phyloP scores from a whole-genome alignment of 92 coral and sea anemone species.

The Plumapathes pennacea region DNA sequence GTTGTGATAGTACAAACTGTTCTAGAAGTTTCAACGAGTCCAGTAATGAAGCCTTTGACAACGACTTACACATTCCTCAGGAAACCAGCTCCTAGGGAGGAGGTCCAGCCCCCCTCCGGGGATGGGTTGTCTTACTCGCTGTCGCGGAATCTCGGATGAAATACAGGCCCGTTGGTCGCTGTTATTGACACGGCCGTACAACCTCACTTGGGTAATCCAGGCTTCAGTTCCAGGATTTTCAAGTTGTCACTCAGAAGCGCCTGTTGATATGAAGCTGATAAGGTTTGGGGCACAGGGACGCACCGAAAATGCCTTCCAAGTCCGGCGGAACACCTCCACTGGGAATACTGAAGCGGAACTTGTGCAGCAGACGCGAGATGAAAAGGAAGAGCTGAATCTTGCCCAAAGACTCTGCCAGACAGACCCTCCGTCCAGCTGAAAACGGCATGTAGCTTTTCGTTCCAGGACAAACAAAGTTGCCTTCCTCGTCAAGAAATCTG shows the following conservation, averaged over 20 bases:
- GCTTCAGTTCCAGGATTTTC: not conserved
- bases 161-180: too few species aligned
- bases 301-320: conserved; percentile 82
- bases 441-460: conserved; percentile 90
- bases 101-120: too few species aligned
- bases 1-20: too few species aligned
- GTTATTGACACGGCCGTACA: too few species aligned
- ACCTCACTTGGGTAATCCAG: not conserved
- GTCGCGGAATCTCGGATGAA: too few species aligned
- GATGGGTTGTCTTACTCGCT: too few species aligned
- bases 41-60: too few species aligned
- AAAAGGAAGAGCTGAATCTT: conserved; percentile 85
- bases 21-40: too few species aligned
- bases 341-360: conserved; percentile 74
- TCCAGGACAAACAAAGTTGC: conserved; percentile 78
- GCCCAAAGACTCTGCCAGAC: conserved; percentile 92
- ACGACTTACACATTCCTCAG: too few species aligned
- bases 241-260: conserved; percentile 34
- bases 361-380: conserved; percentile 76
- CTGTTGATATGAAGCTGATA: conserved; percentile 56
- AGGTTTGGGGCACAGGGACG: conserved; percentile 87
- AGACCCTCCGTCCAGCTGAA: conserved; percentile 91
- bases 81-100: too few species aligned
- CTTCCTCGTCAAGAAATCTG: conserved; percentile 75
- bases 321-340: conserved; percentile 62